These are phyloP conservation scores for Cyanistes caeruleus DNA, from an alignment of 2,113 vertebrate species.

Conservation along the genomic window DNA sequence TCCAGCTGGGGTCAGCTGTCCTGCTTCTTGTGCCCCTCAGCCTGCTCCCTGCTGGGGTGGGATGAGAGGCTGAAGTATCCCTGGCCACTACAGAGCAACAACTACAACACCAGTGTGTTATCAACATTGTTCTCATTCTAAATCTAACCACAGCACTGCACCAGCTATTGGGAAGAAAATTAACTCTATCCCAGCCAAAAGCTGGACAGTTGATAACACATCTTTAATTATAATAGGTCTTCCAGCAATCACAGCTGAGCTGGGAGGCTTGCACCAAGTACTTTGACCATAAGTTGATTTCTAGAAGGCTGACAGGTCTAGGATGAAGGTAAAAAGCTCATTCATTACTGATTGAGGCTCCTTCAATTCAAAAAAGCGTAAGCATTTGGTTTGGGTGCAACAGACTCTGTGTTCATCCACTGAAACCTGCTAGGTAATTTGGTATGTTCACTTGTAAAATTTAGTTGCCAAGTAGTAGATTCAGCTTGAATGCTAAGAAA, in stretches of 20 bases:
- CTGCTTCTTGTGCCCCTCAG: background rate
- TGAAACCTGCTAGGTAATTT: background rate
- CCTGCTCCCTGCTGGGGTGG: background rate
- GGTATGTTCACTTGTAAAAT: background rate
- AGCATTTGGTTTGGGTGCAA: background rate
- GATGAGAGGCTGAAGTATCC: background rate
- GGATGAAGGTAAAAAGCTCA: background rate
- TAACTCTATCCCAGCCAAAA: background rate
- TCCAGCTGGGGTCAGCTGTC: background rate
- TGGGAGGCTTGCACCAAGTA: background rate
- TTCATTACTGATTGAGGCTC: background rate
- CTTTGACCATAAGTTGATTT: background rate
- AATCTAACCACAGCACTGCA: background rate
- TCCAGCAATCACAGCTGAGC: background rate
- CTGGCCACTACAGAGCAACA: background rate
- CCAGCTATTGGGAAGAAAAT: background rate
- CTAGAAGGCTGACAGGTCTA: background rate
- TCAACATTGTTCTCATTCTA: background rate
- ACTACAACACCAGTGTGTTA: background rate
- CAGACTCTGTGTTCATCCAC: background rate
- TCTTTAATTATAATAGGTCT: background rate
- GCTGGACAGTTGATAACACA: background rate
- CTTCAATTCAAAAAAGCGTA: background rate
- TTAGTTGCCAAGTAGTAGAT: background rate
- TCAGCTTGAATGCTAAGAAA: background rate